Conservation (phyloP, 2,113 vertebrate genomes). For the Scomber japonicus region DNA sequence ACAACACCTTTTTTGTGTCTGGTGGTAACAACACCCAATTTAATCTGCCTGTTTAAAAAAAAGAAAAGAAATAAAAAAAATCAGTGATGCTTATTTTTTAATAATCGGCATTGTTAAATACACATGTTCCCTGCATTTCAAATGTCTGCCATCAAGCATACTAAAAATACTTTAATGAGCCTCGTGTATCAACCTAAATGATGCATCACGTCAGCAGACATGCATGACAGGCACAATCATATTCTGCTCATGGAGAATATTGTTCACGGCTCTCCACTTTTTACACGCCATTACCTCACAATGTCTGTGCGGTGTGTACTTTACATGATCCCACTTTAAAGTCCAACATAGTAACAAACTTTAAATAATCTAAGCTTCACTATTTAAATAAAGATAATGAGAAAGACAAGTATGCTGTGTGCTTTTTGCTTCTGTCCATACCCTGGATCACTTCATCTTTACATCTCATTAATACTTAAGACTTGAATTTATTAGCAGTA, state of each 20-base stretch:
- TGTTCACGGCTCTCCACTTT: slow-evolving; percentile 35
- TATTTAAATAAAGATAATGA: background rate
- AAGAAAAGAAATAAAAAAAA: slow-evolving; percentile 12
- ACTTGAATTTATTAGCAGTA: background rate
- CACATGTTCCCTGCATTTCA: slow-evolving; percentile 15
- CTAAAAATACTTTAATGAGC: slow-evolving; percentile 27
- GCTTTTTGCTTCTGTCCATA: background rate
- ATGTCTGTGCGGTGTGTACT: slow-evolving; percentile 8
- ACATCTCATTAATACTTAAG: background rate
- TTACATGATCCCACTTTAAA: slow-evolving; percentile 23
- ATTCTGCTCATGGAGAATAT: slow-evolving; percentile 48
- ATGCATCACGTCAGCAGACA: slow-evolving; percentile 48
- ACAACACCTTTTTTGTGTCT: background rate
- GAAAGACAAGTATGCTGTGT: background rate
- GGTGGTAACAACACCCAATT: slow-evolving; percentile 47
- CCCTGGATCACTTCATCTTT: background rate
- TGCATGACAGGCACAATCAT: slow-evolving; percentile 41
- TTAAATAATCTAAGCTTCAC: background rate
- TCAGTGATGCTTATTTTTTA: slow-evolving; percentile 9
- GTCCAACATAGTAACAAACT: slow-evolving; percentile 13
- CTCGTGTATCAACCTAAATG: slow-evolving; percentile 62
- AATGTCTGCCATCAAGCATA: slow-evolving; percentile 17
- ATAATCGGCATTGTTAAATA: slow-evolving; percentile 28
- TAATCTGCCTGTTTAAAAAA: slow-evolving; percentile 18
- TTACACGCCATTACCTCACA: slow-evolving; percentile 53